Base-by-base conservation (phyloP, 2,797 vertebrate genomes). In the Microhierax caerulescens region DNA sequence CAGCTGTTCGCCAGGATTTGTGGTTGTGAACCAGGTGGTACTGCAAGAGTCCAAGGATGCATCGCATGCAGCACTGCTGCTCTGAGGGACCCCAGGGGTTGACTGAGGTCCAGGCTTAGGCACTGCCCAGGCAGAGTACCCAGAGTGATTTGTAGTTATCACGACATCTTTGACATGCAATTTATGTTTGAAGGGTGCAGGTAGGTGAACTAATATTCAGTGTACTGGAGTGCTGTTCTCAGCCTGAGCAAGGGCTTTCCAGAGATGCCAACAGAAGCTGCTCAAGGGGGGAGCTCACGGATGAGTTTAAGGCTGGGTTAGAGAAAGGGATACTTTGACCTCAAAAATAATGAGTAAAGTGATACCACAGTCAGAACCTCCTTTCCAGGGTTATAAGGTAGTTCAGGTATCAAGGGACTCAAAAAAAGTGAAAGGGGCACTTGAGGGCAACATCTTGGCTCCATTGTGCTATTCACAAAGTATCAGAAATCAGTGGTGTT, bases 11-110 rank as follows among this genome's bases (percentile, higher is more conserved):
- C 27, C 41, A n/a, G 59, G 51, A 11, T 16, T 41, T 11, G 56
- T 60, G 72, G 13, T 45, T 67, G 70, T 73, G 77, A 60, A 19
- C 25, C 74, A 69, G 88, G 77, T 64, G 77, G 43, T 34, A 7
- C 19, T 39, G 32, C 72, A 78, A 61, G 50, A 92, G 15, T 78
- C 28, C 0, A 1, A 6, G 77, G 27, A 37, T 57, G 60, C 13
- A 1, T 0, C 2, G 14, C 0, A 0, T 41, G 63, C 32, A 86
- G 36, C 23, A 8, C 34, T 5, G 78, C 36, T 88, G n/a, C 64
- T 56, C 36, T 4, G 27, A 19, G n/a, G 56, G 36, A 9, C 60
- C 3, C 8, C n/a, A 25, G n/a, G 0, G 36, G 28, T 2, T 57
- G 37, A 28, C 8, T 0, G 0, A 50, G 83, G 28, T 56, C 50